A percentile compares a stretch with the other conserved stretches of the same genome.
Conservation (phyloP, 2,113 vertebrate genomes). For the Bucco capensis region DNA sequence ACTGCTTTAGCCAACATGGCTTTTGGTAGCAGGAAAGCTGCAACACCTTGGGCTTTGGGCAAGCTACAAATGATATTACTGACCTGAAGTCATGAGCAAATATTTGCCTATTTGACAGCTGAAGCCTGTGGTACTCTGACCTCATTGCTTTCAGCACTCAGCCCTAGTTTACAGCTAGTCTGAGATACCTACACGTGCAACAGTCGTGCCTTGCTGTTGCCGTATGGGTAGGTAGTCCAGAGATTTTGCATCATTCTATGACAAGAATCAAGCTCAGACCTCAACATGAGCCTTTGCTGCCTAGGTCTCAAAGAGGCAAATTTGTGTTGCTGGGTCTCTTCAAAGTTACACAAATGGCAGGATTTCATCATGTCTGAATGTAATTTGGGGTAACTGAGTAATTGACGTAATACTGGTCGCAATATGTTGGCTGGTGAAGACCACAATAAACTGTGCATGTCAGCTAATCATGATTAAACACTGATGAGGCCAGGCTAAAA, state of each 20-base stretch:
- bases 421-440: conserved; percentile 35
- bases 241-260: neutral
- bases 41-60: neutral
- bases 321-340: neutral
- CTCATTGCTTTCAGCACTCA: neutral
- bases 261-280: neutral
- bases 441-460: conserved; percentile 41
- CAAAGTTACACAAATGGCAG: neutral
- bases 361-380: neutral
- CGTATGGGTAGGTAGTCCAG: neutral
- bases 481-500: conserved; percentile 43
- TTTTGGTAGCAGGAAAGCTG: neutral
- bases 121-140: neutral
- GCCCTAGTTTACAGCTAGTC: neutral
- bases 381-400: neutral
- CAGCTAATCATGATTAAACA: conserved; percentile 54
- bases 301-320: neutral
- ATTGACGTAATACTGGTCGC: conserved; percentile 18
- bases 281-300: neutral
- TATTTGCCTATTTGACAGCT: neutral
- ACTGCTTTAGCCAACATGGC: neutral
- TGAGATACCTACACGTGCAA: neutral
- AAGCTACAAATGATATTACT: neutral
- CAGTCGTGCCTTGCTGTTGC: neutral
- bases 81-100: neutral